Conservation (phyloP, 2,888 invertebrate genomes). For the Nomada lathburiana region DNA sequence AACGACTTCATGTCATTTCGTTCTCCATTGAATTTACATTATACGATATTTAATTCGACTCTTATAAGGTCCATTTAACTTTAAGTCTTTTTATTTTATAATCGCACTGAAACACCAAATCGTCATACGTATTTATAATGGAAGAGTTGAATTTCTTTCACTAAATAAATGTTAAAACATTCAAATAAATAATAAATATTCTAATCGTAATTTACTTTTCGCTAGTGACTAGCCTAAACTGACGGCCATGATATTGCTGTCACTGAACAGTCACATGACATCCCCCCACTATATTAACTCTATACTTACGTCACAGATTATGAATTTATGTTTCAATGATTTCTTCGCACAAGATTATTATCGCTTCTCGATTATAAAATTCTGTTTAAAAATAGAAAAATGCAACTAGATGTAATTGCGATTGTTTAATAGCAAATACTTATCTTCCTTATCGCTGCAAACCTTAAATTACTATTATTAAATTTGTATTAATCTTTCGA, state of each 20-base stretch:
- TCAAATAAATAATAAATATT: constrained; percentile 12
- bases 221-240: constrained; percentile 49
- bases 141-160: constrained; percentile 12
- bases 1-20: constrained; percentile 49
- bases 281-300: not conserved
- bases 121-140: constrained; percentile 4
- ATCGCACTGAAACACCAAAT: constrained; percentile 33
- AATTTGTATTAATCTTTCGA: not conserved
- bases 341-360: not conserved
- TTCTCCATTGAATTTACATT: constrained; percentile 44
- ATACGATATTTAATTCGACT: constrained; percentile 17
- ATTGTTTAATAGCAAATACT: not conserved
- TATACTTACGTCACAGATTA: not conserved
- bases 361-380: not conserved
- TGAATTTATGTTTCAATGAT: constrained; percentile 1
- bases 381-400: not conserved
- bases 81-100: constrained; percentile 21
- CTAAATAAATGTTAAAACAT: constrained; percentile 34
- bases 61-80: constrained; percentile 29
- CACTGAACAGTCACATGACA: constrained; percentile 32
- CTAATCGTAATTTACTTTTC: constrained; percentile 15
- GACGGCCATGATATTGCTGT: constrained; percentile 39
- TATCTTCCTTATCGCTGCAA: not conserved
- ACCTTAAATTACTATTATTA: not conserved
- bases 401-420: not conserved